A percentile compares a stretch with the other conserved stretches of the same genome.
These are phyloP conservation scores for Caranx ignobilis DNA, from an alignment of 2,113 vertebrate species.

Conservation along the genomic window DNA sequence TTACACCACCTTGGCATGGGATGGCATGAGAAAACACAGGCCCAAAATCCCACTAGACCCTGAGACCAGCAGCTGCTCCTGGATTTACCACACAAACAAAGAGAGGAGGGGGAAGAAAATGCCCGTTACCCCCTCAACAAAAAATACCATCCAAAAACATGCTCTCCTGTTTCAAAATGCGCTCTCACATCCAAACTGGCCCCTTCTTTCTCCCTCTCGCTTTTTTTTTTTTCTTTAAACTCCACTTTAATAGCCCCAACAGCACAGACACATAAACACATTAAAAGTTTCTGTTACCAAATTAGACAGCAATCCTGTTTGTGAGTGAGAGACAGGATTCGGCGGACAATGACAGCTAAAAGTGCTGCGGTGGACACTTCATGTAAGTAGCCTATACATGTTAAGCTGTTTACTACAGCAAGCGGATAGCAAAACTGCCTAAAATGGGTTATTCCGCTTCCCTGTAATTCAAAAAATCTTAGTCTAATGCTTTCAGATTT, in stretches of 20 bases:
- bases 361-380: constrained; percentile 43
- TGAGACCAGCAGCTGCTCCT: constrained; percentile 92
- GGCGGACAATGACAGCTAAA: constrained; percentile 45
- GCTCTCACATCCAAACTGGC: constrained; percentile 76
- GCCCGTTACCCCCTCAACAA: constrained; percentile 54
- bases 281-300: constrained; percentile 75
- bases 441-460: constrained; percentile 17
- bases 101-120: constrained; percentile 75
- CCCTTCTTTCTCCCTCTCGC: constrained; percentile 26
- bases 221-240: constrained; percentile 25
- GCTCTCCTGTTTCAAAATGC: constrained; percentile 80
- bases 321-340: constrained; percentile 39
- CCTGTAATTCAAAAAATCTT: constrained; percentile 27
- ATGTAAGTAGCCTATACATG: constrained; percentile 29
- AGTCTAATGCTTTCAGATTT: constrained; percentile 39
- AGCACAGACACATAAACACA: constrained; percentile 65
- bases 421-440: constrained; percentile 27
- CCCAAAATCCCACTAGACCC: constrained; percentile 91
- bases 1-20: constrained; percentile 85
- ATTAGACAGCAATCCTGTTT: constrained; percentile 49
- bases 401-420: constrained; percentile 37
- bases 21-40: constrained; percentile 86
- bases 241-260: constrained; percentile 60
- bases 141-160: constrained; percentile 80
- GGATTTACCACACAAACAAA: constrained; percentile 88